These are phyloP conservation scores for Trachelipus rathkii DNA, from an alignment of 1,140 invertebrate genomes.

Conservation along the genomic window DNA sequence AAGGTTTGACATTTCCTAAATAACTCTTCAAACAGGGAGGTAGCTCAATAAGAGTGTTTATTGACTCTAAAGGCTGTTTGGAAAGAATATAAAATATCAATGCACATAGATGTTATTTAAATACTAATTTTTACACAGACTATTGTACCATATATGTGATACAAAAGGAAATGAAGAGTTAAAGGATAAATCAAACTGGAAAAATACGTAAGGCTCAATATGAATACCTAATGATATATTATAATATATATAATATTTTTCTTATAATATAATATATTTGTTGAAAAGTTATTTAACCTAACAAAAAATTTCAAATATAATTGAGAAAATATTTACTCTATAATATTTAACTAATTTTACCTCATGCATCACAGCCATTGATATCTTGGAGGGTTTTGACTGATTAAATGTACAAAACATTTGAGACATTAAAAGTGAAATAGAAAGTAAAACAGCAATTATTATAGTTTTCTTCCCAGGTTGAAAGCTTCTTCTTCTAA, in stretches of 20 bases:
- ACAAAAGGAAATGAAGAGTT: neutral
- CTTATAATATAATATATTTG: neutral
- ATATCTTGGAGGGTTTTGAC: slow-evolving; percentile 27
- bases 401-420: slow-evolving; percentile 31
- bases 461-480: slow-evolving; percentile 33
- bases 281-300: neutral
- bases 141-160: neutral
- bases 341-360: slow-evolving; percentile 20
- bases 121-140: neutral
- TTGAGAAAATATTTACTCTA: neutral
- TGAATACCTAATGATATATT: neutral
- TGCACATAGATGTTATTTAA: neutral
- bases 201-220: neutral
- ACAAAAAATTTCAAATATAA: neutral
- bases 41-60: slow-evolving; percentile 28
- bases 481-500: slow-evolving; percentile 28
- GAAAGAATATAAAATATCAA: neutral
- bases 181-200: too few relatives aligned
- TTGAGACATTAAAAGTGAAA: slow-evolving; percentile 34
- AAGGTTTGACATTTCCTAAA: slow-evolving; percentile 16
- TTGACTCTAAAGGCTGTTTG: slow-evolving; percentile 29
- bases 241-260: neutral
- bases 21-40: slow-evolving; percentile 30
- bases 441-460: slow-evolving; percentile 34
- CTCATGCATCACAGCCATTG: slow-evolving; percentile 27